phyloP scores from a whole-genome alignment of 37 sponge, comb jelly and placozoan species.

The Haliclona indistincta region DNA sequence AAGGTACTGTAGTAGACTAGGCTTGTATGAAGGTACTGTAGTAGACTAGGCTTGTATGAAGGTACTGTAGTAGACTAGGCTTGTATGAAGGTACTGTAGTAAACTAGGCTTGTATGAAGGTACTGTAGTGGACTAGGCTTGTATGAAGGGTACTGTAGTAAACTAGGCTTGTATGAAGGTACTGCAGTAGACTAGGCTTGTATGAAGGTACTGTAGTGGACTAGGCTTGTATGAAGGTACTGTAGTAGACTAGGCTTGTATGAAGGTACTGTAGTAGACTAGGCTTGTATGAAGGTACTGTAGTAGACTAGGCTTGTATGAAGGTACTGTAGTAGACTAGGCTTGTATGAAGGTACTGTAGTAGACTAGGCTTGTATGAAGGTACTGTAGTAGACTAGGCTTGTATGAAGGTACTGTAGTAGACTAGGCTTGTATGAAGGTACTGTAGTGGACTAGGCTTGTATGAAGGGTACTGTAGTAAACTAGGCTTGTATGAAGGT shows the following conservation, averaged over 20 bases:
- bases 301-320: not conserved
- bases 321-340: not conserved
- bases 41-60: conserved; percentile 49
- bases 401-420: conserved; percentile 60
- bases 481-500: not conserved
- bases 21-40: not conserved
- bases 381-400: not conserved
- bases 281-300: conserved; percentile 59
- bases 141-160: not conserved
- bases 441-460: conserved; percentile 11
- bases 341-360: conserved; percentile 58
- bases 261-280: not conserved
- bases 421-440: not conserved
- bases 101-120: conserved; percentile 64
- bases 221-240: conserved; percentile 64
- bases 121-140: not conserved
- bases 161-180: conserved; percentile 69
- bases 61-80: conserved; percentile 21
- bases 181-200: not conserved
- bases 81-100: not conserved
- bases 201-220: not conserved
- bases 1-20: conserved; percentile 36
- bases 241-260: not conserved
- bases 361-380: not conserved
- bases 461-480: conserved; percentile 53